Evolutionary conservation across 2,113 vertebrate species (phyloP), one percentile per base, ranked within the genome.

Genomic region (Grammomys surdaster): DNA sequence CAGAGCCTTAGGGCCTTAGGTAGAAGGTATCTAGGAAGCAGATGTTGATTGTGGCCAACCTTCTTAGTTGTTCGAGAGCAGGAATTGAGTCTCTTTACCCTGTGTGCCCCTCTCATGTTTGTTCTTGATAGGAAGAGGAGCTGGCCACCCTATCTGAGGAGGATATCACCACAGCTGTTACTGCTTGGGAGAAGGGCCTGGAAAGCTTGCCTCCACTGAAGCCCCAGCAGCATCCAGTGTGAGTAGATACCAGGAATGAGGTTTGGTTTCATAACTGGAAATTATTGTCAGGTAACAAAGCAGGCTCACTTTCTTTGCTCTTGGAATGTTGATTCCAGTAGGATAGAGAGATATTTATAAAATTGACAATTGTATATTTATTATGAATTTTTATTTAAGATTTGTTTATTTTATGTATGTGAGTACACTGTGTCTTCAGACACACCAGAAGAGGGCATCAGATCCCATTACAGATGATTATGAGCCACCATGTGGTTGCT

Each of bases 171-270:
- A 96, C 97, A 5, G 99, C 99, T 43, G 97, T 91, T 2, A 96
- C 98, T 1, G 98, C 98, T 58, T 99, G 99, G 99, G 97, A 91
- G 67, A 97, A 96, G 28, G 98, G 98, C 54, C 80, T 98, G 33
- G 97, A 40, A 0, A 80, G 63, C 14, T 96, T 98, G 75, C 97
- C 98, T 16, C 48, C 87, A 4, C 76, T 95, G 43, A 93, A 96
- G 88, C 95, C 98, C 8, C 98, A 97, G 91, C 98, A 98, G 69
- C 98, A 99, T n/a, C 99, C 99, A 1, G 98, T 99, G 99, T 99
- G 98, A 99, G 99, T 98, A 43, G 84, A 9, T 75, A 31, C 31
- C 22, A 40, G 69, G 46, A 88, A 10, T 31, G 58, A 4, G 33
- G 48, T 46, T 81, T 88, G 46, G 5, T 40, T 85, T 72, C 69